phyloP scores from a whole-genome alignment of 1,140 invertebrate species.

The Trypoxylus dichotomus region DNA sequence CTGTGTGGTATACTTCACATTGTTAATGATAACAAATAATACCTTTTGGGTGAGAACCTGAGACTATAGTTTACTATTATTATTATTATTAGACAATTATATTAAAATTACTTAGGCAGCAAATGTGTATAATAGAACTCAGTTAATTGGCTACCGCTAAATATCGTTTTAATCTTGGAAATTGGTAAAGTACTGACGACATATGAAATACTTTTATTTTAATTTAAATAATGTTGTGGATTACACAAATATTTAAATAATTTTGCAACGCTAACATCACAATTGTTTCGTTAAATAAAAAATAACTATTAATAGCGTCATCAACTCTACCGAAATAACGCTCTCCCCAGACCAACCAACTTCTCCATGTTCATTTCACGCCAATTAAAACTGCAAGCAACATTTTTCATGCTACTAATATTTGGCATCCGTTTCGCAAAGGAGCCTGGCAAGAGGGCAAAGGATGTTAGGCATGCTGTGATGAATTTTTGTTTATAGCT shows the following conservation, averaged over 20 bases:
- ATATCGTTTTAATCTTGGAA: no score
- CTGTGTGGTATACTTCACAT: no score
- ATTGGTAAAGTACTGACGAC: no score
- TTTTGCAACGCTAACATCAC: not conserved
- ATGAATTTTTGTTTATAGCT: slow-evolving; percentile 14
- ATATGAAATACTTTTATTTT: no score
- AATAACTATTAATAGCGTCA: not conserved
- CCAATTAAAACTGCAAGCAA: slow-evolving; percentile 29
- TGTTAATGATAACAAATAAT: no score
- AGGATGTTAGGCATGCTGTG: not conserved
- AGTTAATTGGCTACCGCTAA: no score
- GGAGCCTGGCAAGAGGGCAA: slow-evolving; percentile 16
- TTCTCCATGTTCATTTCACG: slow-evolving; percentile 17
- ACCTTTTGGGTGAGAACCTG: no score
- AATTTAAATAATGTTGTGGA: no score
- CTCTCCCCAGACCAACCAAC: not conserved
- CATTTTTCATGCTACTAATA: slow-evolving; percentile 29
- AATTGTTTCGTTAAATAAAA: slow-evolving; percentile 5
- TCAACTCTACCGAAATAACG: not conserved
- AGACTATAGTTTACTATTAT: no score
- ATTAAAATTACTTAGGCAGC: no score
- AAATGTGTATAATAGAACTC: no score
- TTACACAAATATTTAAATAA: not conserved
- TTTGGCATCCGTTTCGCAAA: slow-evolving; percentile 24
- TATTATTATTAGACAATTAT: no score